Conservation (phyloP, 2,797 vertebrate species). For the Sebastes oblongus region DNA sequence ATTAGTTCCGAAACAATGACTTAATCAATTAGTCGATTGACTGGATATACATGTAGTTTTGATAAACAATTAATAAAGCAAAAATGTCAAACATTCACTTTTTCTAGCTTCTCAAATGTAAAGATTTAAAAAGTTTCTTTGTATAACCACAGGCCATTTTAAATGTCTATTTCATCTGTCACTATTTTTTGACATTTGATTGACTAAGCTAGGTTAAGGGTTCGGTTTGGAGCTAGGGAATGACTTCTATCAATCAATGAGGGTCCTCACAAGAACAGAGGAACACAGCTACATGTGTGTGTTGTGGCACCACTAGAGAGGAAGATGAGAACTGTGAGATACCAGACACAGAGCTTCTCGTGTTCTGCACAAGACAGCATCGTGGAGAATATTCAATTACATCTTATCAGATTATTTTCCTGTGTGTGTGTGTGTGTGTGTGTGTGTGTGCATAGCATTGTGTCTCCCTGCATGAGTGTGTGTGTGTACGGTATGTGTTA, state of each 20-base stretch:
- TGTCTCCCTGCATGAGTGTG: neutral
- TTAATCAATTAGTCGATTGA: too few species aligned
- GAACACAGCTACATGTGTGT: neutral
- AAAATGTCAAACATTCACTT: too few species aligned
- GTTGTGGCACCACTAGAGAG: neutral
- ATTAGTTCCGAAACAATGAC: too few species aligned
- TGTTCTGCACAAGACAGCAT: constrained; percentile 21
- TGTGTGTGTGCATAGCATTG: neutral
- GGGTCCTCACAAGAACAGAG: neutral
- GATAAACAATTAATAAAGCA: too few species aligned
- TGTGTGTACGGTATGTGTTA: neutral
- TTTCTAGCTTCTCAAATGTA: too few species aligned
- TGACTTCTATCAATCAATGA: neutral
- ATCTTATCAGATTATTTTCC: constrained; percentile 37
- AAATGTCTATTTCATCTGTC: neutral
- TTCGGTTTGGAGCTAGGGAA: neutral
- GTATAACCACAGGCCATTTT: neutral
- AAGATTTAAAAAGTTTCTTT: too few species aligned
- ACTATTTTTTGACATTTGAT: neutral
- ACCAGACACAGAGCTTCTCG: constrained; percentile 10
- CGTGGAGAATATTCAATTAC: constrained; percentile 49
- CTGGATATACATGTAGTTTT: too few species aligned
- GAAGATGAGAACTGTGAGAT: constrained; percentile 26
- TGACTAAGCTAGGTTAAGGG: neutral
- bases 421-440: neutral